Evolutionary conservation across 2,113 vertebrate genomes (phyloP).

Genomic region (Ptilonorhynchus violaceus): DNA sequence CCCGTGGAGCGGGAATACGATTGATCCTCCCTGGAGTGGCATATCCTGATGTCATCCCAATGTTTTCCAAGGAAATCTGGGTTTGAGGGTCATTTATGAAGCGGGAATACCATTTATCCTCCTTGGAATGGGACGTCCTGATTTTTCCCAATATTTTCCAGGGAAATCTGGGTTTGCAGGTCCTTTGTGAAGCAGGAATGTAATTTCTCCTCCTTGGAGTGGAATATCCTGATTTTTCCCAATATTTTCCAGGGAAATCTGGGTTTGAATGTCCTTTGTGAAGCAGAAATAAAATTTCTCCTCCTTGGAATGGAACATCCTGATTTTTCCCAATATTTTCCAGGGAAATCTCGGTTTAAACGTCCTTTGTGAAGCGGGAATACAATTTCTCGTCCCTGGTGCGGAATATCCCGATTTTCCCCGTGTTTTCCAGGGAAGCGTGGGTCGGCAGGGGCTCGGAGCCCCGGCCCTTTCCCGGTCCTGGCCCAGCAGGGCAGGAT

Average conservation of each 20-base stretch:
- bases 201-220: not conserved
- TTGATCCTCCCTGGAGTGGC: not conserved
- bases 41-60: too few relatives aligned
- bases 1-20: not conserved
- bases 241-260: not conserved
- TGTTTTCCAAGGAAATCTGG: not conserved
- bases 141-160: too few relatives aligned
- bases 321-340: too few relatives aligned
- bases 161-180: not conserved
- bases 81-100: too few relatives aligned
- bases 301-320: too few relatives aligned
- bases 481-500: not conserved
- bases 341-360: not conserved
- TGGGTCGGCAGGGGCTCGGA: not conserved
- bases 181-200: accelerated
- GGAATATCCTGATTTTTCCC: too few relatives aligned
- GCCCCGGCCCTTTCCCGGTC: accelerated
- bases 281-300: too few relatives aligned
- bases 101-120: too few relatives aligned
- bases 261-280: too few relatives aligned
- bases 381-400: not conserved
- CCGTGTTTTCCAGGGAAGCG: not conserved
- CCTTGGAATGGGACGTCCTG: too few relatives aligned
- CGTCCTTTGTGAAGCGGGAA: accelerated
- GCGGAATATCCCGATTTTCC: not conserved